Percentiles rank a stretch among this genome's conserved stretches.
Conservation (phyloP, 2,888 invertebrate species). For the Macaria notata region DNA sequence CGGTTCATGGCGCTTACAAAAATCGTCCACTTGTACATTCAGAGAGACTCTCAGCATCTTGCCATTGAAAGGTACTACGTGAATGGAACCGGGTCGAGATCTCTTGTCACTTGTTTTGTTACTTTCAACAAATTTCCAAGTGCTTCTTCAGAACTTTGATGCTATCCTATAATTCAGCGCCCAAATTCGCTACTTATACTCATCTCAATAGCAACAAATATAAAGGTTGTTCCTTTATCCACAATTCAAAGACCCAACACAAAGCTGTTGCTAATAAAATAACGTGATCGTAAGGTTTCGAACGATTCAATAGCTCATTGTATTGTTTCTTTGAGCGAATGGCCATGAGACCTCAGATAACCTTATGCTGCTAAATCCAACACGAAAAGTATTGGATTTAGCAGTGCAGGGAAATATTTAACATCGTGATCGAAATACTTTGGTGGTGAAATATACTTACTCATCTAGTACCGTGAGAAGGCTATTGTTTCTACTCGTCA, state of each 20-base stretch:
- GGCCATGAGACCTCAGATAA: constrained; percentile 33
- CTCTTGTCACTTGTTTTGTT: constrained; percentile 14
- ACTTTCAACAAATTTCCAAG: constrained; percentile 5
- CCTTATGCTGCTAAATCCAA: too few relatives aligned
- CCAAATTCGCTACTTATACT: neutral
- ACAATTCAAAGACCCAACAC: neutral
- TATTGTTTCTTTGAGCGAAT: constrained; percentile 31
- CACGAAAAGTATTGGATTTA: constrained; percentile 19
- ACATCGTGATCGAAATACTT: constrained; percentile 27
- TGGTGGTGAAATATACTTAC: constrained; percentile 50
- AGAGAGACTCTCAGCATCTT: constrained; percentile 26
- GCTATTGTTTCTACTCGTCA: constrained; percentile 63
- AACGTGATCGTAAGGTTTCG: constrained; percentile 17
- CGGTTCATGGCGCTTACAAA: constrained; percentile 46
- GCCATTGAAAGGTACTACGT: constrained; percentile 39
- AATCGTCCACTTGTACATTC: constrained; percentile 55
- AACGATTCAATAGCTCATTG: constrained; percentile 18
- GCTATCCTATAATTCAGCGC: neutral
- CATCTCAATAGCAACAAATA: too few relatives aligned
- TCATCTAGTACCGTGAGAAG: constrained; percentile 50
- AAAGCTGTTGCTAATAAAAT: constrained; percentile 14
- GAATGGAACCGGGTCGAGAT: constrained; percentile 65
- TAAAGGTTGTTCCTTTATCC: too few relatives aligned
- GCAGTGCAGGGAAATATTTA: constrained; percentile 35
- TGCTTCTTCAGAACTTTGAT: neutral